Percentiles rank a stretch among this genome's conserved stretches.
These are phyloP conservation scores for Ceratoteleas bidentatus DNA, from an alignment of 1,140 invertebrate species.

Conservation along the genomic window DNA sequence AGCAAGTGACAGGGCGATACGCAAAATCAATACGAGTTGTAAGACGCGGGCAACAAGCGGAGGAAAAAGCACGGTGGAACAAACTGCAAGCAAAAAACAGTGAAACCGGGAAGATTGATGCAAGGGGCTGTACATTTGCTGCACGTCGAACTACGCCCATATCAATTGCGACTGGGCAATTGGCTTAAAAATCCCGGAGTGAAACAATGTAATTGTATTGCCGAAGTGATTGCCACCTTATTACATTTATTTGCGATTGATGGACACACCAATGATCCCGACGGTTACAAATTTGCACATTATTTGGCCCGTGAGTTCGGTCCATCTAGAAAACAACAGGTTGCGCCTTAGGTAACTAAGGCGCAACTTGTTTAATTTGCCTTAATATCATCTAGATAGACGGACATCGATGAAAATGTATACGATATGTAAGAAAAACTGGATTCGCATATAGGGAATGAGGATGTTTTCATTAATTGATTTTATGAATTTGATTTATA, in stretches of 20 bases:
- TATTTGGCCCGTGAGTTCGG: too few species aligned
- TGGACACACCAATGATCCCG: conserved; percentile 20
- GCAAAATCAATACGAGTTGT: conserved; percentile 39
- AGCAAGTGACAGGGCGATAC: conserved; percentile 26
- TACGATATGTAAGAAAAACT: too few species aligned
- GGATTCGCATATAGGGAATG: too few species aligned
- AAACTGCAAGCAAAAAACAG: conserved; percentile 13
- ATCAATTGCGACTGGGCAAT: conserved; percentile 46
- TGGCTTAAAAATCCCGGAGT: conserved; percentile 48
- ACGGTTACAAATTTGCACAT: too few species aligned
- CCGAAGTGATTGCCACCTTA: conserved; percentile 28
- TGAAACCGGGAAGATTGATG: conserved; percentile 24
- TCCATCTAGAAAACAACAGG: too few species aligned
- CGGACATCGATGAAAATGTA: too few species aligned
- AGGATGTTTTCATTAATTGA: too few species aligned
- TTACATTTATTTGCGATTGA: conserved; percentile 38
- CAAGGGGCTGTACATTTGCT: conserved; percentile 14
- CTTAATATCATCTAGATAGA: too few species aligned
- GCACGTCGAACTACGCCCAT: conserved; percentile 34
- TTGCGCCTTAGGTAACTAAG: too few species aligned
- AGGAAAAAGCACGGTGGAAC: conserved; percentile 1
- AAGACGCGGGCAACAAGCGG: conserved; percentile 9
- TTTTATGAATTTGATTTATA: too few species aligned
- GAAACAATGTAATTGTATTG: conserved; percentile 41
- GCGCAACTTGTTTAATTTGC: too few species aligned